Evolutionary conservation across 1,140 invertebrate species (phyloP), one percentile per base, ranked within the genome.

Genomic region (Pachyrhynchus sulphureomaculatus): DNA sequence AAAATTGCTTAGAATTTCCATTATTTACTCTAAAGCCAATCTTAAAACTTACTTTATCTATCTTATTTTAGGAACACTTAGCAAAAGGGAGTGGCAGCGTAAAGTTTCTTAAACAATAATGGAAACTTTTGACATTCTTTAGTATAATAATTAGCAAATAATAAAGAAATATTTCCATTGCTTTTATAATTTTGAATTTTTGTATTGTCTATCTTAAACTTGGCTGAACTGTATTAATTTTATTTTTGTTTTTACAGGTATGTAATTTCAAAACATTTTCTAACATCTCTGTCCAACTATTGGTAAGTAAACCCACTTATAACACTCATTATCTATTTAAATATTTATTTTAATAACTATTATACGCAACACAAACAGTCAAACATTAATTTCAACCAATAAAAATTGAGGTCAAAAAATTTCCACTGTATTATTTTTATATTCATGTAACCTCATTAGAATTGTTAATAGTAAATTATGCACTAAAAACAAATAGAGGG

Each of bases 341-440:
- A 51, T 36, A 51, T 51, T 20, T 36, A 32, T 36, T 17, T n/a
- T n/a, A n/a, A n/a, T n/a, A 51, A 51, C 1, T 1, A 36, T 15
- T 51, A 51, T 36, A 34, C 17, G 8, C 12, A 44, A 44, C 23
- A 44, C 23, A 44, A 21, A 44, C 41, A n/a, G 23, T 21, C 36
- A 45, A 34, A n/a, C 54, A 34, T 33, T 44, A 51, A 59, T 59
- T 51, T 17, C 24, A 10, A 4, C 36, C 23, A 53, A 61, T 53
- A 52, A 61, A 61, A 61, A 61, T 45, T 61, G 48, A 61, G 58
- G 58, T 61, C 58, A 53, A 47, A 61, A 36, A 34, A 61, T 45
- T 61, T 53, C 51, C 33, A 39, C n/a, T 17, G 44, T 41, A 21
- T 53, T 61, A 61, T 42, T 61, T 61, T 61, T 53, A 61, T 44